Conservation (phyloP, 1,140 invertebrate species). For the Drosophila burlai region DNA sequence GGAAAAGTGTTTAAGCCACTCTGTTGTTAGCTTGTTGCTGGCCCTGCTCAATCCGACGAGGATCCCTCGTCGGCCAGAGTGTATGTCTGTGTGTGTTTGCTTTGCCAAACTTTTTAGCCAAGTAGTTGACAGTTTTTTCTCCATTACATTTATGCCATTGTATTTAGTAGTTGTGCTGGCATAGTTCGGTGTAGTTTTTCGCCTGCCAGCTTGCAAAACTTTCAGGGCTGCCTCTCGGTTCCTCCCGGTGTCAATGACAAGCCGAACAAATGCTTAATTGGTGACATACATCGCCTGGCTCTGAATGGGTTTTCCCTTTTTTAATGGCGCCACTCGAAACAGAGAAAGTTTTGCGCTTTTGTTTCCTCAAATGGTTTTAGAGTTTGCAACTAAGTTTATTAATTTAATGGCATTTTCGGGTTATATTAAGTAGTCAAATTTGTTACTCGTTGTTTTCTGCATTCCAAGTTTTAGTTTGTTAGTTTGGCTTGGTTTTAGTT, state of each 20-base stretch:
- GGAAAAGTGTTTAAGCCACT: constrained; percentile 16
- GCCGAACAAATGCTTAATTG: constrained; percentile 70
- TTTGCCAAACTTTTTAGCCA: constrained; percentile 61
- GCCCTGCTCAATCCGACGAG: not conserved
- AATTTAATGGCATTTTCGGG: not conserved
- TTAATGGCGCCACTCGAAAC: constrained; percentile 23
- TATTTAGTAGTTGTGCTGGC: constrained; percentile 28
- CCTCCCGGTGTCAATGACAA: constrained; percentile 57
- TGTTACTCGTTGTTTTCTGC: not conserved
- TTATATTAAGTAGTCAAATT: constrained; percentile 1
- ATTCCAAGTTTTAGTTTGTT: not conserved
- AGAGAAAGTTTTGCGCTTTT: not conserved
- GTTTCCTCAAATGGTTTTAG: constrained; percentile 1
- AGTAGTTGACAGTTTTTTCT: constrained; percentile 67
- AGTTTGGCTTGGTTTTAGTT: not conserved
- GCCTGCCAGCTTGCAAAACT: constrained; percentile 39
- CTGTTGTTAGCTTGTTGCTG: constrained; percentile 34
- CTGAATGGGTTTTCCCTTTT: not conserved
- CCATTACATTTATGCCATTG: constrained; percentile 67
- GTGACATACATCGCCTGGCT: constrained; percentile 22
- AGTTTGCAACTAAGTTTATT: constrained; percentile 10
- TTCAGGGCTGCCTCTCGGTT: constrained; percentile 37
- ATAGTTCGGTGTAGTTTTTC: constrained; percentile 7
- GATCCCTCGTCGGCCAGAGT: constrained; percentile 6
- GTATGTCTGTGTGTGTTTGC: constrained; percentile 29